Base-by-base conservation (phyloP, 1,140 invertebrate species). In the Drosophila guanche region DNA sequence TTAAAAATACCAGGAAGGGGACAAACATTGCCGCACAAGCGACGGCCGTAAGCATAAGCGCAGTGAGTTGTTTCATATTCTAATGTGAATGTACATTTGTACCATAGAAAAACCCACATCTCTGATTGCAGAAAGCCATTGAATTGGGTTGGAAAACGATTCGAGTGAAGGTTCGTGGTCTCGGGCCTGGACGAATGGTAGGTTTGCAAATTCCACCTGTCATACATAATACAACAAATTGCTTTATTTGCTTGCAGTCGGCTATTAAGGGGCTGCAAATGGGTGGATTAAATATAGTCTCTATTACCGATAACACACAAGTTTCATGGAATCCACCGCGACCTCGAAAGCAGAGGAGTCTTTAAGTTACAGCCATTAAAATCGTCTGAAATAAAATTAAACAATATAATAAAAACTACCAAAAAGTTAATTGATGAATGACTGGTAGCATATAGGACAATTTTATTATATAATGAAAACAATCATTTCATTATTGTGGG, bases 21-120 rank as follows among this genome's bases (percentile, higher is more conserved):
- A 99, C 98, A 6, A 99, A 98, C 91, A 95, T 99, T 81, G 98
- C 98, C 46, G 98, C 97, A 12, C 98, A 99, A 92, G 96, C 97
- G 37, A 97, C 97, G 53, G 98, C 96, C 16, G 94, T 98, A 37
- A 94, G 93, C 37, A 90, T 91, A 37, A 79, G 90, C 55, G 53
- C 65, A 5, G 90, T 91, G 68, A 79, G 78, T 79, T 42, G 2
- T 40, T 1, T 0, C 22, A 43, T 6, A 14, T 41, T 7, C 22
- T 3, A 16, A 16, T 25, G 2, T 1, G 14, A 23, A 43, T 40
- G 2, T 29, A 22, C 29, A 5, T 1, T 16, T 8, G 29, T 33
- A 33, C 29, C 29, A 27, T 20, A 33, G 8, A 33, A 33, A 33
- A 33, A 4, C 4, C 33, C 1, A 33, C 3, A 37, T 12, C 10